Conservation (phyloP, 2,113 vertebrate species). For the Triplophysa siluroides region DNA sequence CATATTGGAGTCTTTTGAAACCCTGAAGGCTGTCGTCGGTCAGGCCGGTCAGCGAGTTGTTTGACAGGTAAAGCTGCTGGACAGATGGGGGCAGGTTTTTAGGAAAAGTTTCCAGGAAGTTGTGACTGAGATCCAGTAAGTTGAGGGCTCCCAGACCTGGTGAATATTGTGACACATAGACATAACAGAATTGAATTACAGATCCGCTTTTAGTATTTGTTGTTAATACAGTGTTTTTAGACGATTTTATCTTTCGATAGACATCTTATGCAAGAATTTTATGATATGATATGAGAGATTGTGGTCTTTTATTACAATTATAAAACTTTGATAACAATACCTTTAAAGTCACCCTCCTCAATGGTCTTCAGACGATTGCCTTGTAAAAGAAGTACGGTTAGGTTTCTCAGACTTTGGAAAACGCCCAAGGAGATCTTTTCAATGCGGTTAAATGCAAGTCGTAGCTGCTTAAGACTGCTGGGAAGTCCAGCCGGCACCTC, state of each 20-base stretch:
- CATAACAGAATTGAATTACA: conserved; percentile 13
- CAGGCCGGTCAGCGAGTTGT: conserved; percentile 67
- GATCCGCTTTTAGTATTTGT: not conserved
- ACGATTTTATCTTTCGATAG: not conserved
- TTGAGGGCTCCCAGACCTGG: conserved; percentile 54
- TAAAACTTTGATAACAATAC: conserved; percentile 43
- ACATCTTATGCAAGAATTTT: not conserved
- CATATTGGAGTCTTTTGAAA: conserved; percentile 64
- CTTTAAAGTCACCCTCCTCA: conserved; percentile 64
- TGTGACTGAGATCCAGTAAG: conserved; percentile 71
- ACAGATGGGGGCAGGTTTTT: conserved; percentile 67
- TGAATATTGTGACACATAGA: conserved; percentile 10
- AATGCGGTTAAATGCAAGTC: conserved; percentile 74
- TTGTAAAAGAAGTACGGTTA: conserved; percentile 75
- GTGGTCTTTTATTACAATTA: not conserved
- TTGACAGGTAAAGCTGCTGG: conserved; percentile 75
- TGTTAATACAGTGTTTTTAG: not conserved
- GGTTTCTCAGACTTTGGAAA: conserved; percentile 66
- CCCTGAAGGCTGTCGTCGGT: conserved; percentile 61
- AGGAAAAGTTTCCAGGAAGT: conserved; percentile 68
- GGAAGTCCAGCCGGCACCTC: conserved; percentile 68
- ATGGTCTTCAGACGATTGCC: conserved; percentile 72
- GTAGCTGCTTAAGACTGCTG: conserved; percentile 68
- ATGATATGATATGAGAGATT: not conserved
- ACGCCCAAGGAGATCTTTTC: conserved; percentile 60